Conservation (phyloP, 2,888 invertebrate genomes). For the Conus canariensis region DNA sequence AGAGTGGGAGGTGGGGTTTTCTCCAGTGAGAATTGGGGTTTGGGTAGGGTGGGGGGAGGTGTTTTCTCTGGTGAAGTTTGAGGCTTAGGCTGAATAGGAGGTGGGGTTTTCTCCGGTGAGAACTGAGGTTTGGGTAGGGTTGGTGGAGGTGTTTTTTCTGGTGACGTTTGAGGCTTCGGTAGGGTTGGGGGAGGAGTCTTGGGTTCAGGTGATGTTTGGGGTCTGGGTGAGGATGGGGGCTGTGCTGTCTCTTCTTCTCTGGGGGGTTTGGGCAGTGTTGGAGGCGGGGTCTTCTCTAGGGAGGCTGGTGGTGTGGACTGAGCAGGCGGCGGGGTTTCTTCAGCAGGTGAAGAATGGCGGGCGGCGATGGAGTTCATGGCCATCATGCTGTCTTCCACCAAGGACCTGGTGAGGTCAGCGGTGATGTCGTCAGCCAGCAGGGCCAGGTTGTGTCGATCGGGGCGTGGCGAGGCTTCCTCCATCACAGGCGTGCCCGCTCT, state of each 20-base stretch:
- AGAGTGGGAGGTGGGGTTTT: not conserved
- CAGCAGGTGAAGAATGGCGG: constrained; percentile 51
- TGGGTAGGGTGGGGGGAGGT: not conserved
- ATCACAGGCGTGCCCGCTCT: not conserved
- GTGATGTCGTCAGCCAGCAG: constrained; percentile 68
- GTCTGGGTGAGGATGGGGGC: not conserved
- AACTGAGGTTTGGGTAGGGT: not conserved
- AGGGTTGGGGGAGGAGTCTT: constrained; percentile 52
- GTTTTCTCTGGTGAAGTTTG: constrained; percentile 21
- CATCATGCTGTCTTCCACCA: constrained; percentile 64
- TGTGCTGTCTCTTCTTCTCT: not conserved
- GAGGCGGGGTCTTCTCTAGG: not conserved
- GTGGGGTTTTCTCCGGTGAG: not conserved
- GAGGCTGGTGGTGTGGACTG: constrained; percentile 58
- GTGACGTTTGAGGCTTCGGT: constrained; percentile 56
- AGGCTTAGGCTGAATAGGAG: constrained; percentile 60
- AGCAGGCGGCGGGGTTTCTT: constrained; percentile 43
- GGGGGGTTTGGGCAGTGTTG: not conserved
- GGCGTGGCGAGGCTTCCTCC: not conserved
- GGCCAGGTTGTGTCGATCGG: constrained; percentile 42
- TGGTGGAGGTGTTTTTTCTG: constrained; percentile 1
- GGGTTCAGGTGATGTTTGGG: not conserved
- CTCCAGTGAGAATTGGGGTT: not conserved
- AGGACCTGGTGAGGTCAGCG: constrained; percentile 62
- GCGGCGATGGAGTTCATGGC: constrained; percentile 60